These are phyloP conservation scores for Petrocephalus microphthalmus DNA, from an alignment of 2,113 vertebrate species.

Conservation along the genomic window DNA sequence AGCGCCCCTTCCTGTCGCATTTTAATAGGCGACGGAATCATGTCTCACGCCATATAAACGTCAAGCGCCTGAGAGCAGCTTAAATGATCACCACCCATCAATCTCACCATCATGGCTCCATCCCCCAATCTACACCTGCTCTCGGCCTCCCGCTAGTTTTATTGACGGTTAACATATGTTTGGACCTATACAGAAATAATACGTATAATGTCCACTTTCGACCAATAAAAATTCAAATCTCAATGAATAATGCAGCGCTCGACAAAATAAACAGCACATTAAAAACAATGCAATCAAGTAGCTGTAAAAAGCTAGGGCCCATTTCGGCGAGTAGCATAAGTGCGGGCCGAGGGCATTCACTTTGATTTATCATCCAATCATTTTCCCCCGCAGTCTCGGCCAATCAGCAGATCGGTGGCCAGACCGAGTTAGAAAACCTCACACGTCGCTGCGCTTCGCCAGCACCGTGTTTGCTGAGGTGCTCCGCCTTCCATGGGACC, in stretches of 20 bases:
- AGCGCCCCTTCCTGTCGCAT: not conserved
- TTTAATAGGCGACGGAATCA: constrained; percentile 13
- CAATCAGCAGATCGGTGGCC: not conserved
- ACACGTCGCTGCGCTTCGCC: not conserved
- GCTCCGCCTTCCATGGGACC: not conserved
- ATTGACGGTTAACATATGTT: not conserved
- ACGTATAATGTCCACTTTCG: not conserved
- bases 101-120: constrained; percentile 2
- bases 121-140: not conserved
- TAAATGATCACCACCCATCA: not conserved
- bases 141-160: not conserved
- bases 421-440: not conserved
- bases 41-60: constrained; percentile 14
- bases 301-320: not conserved
- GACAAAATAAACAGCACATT: constrained; percentile 7
- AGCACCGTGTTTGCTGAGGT: not conserved
- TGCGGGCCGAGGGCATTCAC: not conserved
- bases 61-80: not conserved
- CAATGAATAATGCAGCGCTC: not conserved
- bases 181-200: not conserved
- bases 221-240: not conserved
- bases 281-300: not conserved
- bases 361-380: not conserved
- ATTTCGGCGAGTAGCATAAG: not conserved
- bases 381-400: not conserved